phyloP scores from a whole-genome alignment of 2,797 vertebrate species.

The Microhierax caerulescens region DNA sequence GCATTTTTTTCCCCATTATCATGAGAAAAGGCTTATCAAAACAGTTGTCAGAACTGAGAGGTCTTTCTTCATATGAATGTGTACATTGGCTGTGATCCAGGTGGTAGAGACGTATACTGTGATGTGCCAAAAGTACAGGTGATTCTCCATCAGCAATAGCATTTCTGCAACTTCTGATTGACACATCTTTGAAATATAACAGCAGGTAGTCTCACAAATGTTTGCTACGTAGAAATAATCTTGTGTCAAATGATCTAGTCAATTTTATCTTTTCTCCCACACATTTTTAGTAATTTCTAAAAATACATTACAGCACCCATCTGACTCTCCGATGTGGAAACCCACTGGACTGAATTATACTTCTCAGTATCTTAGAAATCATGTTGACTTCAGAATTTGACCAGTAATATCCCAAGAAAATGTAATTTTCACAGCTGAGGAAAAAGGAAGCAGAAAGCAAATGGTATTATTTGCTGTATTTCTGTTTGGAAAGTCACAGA shows the following conservation, averaged over 20 bases:
- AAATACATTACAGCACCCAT: not conserved
- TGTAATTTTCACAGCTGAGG: not conserved
- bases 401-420: not conserved
- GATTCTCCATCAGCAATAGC: not conserved
- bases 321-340: not conserved
- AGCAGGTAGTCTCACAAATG: not conserved
- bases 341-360: not conserved
- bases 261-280: not conserved
- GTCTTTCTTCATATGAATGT: not conserved
- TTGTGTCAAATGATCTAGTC: not conserved
- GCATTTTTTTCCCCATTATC: not conserved
- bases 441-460: not conserved
- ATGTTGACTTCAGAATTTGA: not conserved
- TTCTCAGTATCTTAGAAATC: not conserved
- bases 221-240: not conserved
- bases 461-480: not conserved
- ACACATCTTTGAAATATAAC: not conserved
- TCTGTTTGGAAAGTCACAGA: not conserved
- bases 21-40: not conserved
- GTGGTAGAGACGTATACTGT: accelerated
- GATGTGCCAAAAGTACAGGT: not conserved
- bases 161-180: not conserved
- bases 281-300: not conserved
- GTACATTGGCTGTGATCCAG: not conserved
- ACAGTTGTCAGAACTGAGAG: not conserved